Evolutionary conservation across 2,113 vertebrate species (phyloP).

Genomic region (Cercopithecus mona): DNA sequence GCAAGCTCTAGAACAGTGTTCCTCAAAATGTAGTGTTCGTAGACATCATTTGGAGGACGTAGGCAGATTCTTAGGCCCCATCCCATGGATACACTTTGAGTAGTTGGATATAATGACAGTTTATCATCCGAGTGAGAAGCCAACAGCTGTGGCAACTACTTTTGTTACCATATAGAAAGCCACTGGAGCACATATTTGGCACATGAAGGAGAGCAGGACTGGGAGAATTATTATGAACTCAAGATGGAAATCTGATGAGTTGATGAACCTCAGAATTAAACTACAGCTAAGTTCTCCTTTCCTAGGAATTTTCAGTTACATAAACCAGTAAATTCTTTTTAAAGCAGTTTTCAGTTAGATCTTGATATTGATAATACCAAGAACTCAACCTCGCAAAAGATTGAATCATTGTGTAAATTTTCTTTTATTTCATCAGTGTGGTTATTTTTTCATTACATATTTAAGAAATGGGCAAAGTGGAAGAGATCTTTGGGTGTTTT

Average conservation of each 20-base stretch:
- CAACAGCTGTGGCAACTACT: neutral
- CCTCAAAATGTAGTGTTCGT: constrained; percentile 1
- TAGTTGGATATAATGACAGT: neutral
- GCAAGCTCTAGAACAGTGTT: neutral
- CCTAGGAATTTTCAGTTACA: neutral
- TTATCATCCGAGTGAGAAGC: neutral
- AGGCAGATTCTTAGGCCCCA: neutral
- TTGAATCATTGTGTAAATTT: neutral
- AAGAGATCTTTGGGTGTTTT: neutral
- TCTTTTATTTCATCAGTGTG: neutral
- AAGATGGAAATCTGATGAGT: neutral
- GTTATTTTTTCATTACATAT: neutral
- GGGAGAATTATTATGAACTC: neutral
- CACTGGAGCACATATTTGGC: neutral
- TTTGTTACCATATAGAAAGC: neutral
- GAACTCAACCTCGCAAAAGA: neutral
- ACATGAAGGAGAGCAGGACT: neutral
- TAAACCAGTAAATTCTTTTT: neutral
- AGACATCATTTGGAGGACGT: neutral
- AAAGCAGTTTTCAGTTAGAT: neutral
- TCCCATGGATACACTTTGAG: neutral
- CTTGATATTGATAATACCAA: neutral
- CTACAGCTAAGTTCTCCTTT: neutral
- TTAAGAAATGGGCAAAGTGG: neutral
- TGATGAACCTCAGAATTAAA: neutral